A percentile compares a stretch with the other conserved stretches of the same genome.
Conservation (phyloP, 2,113 vertebrate species). For the Gobius niger region DNA sequence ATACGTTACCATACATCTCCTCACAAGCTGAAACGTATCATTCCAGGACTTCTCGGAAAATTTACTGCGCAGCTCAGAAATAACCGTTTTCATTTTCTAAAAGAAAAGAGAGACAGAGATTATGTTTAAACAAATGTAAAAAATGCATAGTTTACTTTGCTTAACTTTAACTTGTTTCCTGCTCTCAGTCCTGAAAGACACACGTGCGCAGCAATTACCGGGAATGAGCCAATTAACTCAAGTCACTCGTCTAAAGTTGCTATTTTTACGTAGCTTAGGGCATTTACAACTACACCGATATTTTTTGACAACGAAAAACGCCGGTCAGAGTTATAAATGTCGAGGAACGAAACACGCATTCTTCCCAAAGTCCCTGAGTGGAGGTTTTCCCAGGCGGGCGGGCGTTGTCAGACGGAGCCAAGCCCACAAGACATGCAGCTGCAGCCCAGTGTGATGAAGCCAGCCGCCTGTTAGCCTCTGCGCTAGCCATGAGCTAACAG, state of each 20-base stretch:
- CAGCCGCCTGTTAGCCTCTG: slow-evolving; percentile 34
- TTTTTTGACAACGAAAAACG: neutral
- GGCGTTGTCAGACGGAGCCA: slow-evolving; percentile 66
- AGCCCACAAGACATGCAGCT: slow-evolving; percentile 52
- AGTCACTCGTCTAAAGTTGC: accelerated
- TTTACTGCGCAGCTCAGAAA: slow-evolving; percentile 75
- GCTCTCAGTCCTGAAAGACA: neutral
- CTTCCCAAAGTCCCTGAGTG: neutral
- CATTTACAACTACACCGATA: too few species aligned
- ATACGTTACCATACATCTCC: slow-evolving; percentile 81
- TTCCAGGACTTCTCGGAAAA: slow-evolving; percentile 81
- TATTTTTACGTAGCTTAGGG: neutral
- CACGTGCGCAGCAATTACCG: slow-evolving; percentile 30
- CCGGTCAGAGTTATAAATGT: neutral
- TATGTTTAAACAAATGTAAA: too few species aligned
- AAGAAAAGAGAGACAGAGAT: neutral
- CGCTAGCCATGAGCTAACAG: slow-evolving; percentile 74
- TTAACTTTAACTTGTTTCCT: neutral
- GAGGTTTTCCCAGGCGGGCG: slow-evolving; percentile 47
- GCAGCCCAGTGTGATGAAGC: slow-evolving; percentile 37
- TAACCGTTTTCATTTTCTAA: slow-evolving; percentile 52
- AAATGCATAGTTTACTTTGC: too few species aligned
- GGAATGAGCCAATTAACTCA: slow-evolving; percentile 36
- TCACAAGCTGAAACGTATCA: slow-evolving; percentile 82
- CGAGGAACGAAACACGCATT: neutral